These are phyloP conservation scores for Pocota personata DNA, from an alignment of 2,888 invertebrate species.

Conservation along the genomic window DNA sequence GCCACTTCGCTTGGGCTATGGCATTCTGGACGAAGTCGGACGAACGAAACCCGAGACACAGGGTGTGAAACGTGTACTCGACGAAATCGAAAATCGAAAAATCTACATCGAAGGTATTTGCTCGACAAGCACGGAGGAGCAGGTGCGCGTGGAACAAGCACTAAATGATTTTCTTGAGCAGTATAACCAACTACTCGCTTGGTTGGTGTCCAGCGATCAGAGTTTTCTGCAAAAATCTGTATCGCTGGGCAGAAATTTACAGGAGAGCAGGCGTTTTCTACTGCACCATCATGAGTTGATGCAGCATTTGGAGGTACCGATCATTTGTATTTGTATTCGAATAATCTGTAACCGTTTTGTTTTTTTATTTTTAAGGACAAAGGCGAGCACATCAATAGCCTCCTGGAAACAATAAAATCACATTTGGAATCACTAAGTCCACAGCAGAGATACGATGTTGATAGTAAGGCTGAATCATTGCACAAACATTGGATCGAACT, in stretches of 20 bases:
- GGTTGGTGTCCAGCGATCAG: conserved; percentile 89
- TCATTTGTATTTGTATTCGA: background rate
- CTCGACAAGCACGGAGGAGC: conserved; percentile 87
- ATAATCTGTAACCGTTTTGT: background rate
- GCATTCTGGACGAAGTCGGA: conserved; percentile 87
- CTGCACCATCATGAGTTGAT: conserved; percentile 89
- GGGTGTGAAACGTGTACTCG: conserved; percentile 87
- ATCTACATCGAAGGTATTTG: conserved; percentile 86
- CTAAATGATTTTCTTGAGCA: conserved; percentile 87
- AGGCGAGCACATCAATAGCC: conserved; percentile 87
- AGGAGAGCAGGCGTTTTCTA: conserved; percentile 88
- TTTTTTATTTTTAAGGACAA: conserved; percentile 84
- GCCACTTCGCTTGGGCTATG: conserved; percentile 89
- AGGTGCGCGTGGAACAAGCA: conserved; percentile 87
- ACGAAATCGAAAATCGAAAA: conserved; percentile 90
- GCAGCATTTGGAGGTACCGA: conserved; percentile 87
- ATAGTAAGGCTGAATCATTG: conserved; percentile 86
- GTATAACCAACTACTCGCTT: conserved; percentile 88
- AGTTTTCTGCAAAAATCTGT: conserved; percentile 88
- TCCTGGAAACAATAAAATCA: conserved; percentile 86
- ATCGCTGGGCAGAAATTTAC: conserved; percentile 88
- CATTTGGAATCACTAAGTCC: conserved; percentile 87
- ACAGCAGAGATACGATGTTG: conserved; percentile 86
- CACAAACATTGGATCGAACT: conserved; percentile 87
- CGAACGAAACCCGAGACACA: conserved; percentile 86